Percentiles rank a stretch among this genome's conserved stretches.
These are phyloP conservation scores for Sesamia inferens DNA, from an alignment of 2,888 invertebrate species.

Conservation along the genomic window DNA sequence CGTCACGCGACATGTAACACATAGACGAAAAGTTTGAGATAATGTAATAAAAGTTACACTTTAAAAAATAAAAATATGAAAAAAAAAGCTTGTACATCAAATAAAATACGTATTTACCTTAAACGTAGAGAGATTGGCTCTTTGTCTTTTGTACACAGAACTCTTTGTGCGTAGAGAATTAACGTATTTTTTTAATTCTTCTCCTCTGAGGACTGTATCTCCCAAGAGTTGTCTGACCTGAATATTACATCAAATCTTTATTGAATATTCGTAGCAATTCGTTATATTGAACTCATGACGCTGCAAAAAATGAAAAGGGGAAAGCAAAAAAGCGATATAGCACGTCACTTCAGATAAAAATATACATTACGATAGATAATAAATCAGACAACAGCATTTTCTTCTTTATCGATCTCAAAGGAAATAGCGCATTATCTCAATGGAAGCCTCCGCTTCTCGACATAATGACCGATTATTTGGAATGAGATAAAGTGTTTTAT, in stretches of 20 bases:
- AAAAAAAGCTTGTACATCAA: slow-evolving; percentile 52
- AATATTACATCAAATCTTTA: slow-evolving; percentile 56
- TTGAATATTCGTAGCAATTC: slow-evolving; percentile 13
- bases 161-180: slow-evolving; percentile 95
- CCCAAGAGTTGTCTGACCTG: slow-evolving; percentile 89
- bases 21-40: too few species aligned
- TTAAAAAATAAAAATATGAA: slow-evolving; percentile 46
- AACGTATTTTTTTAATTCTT: slow-evolving; percentile 96
- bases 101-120: slow-evolving; percentile 80
- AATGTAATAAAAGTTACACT: too few species aligned
- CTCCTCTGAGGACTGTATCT: slow-evolving; percentile 93
- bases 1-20: too few species aligned
- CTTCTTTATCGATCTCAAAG: slow-evolving; percentile 69
- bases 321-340: slow-evolving; percentile 2
- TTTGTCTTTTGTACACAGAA: slow-evolving; percentile 94
- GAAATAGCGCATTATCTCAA: slow-evolving; percentile 73
- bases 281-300: slow-evolving; percentile 2
- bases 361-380: slow-evolving; percentile 63
- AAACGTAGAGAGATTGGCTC: slow-evolving; percentile 93
- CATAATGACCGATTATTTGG: slow-evolving; percentile 81
- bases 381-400: slow-evolving; percentile 68
- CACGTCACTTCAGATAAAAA: slow-evolving; percentile 38
- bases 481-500: slow-evolving; percentile 80
- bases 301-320: background rate
- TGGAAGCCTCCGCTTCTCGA: slow-evolving; percentile 71